Base-by-base conservation (phyloP, 2,113 vertebrate genomes). In the Paramormyrops kingsleyae region DNA sequence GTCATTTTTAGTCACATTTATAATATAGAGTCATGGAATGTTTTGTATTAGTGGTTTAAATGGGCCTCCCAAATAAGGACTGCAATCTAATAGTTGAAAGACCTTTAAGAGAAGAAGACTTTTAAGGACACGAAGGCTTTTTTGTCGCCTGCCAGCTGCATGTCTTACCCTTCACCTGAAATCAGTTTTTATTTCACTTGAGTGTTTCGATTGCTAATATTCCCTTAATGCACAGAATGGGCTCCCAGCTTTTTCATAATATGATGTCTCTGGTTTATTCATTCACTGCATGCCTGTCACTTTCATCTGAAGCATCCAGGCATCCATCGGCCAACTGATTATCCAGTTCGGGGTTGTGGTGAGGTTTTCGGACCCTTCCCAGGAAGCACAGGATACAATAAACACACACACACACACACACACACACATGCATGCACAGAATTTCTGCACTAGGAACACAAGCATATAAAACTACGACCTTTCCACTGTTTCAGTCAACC, bases 1-100 rank as follows among this genome's bases (percentile, higher is more conserved):
- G 42, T 84, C 21, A 27, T 87, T 87, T 49, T 31, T 87, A 52
- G 84, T 52, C 42, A 87, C 19, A 52, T 46, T 24, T n/a, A 87
- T 27, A 87, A 52, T 46, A 52, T n/a, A 53, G 24, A 47, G 47
- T 31, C 27, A 8, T 87, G 47, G 24, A 87, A 87, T 87, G 84
- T 52, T 87, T 87, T 87, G 84, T 35, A 87, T 87, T 52, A 87
- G 46, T 12, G 44, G 83, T n/a, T 27, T 35, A 87, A 87, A 87
- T 31, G 8, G 46, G 4, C 7, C 47, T 9, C 19, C 9, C 49
- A 53, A 87, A 35, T 87, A 52, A 27, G 44, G 19, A 87, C 47
- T 87, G n/a, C 13, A 87, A 87, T 52, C n/a, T 35, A 87, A 35
- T 87, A 87, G 49, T 35, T 52, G 46, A 35, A 87, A 87, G 84